Percentiles rank a stretch among this genome's conserved stretches.
phyloP scores from a whole-genome alignment of 2,113 vertebrate species.

The Esox niger region DNA sequence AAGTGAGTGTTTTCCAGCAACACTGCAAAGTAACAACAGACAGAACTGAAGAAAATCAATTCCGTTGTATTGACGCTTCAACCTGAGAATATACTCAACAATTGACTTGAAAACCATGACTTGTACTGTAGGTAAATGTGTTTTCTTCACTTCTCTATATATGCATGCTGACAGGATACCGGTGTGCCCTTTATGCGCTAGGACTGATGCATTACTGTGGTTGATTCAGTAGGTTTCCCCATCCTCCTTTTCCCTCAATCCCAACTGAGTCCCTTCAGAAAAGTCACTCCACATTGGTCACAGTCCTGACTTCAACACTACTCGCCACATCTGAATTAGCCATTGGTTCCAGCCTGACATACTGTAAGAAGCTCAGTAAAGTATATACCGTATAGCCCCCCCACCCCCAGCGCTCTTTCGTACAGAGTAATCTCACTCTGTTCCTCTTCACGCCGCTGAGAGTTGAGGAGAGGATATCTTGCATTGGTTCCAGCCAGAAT shows the following conservation, averaged over 20 bases:
- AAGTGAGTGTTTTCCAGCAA: too few species aligned
- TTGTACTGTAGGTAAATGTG: background rate
- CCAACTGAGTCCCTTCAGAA: background rate
- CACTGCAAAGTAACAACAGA: too few species aligned
- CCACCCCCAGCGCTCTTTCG: too few species aligned
- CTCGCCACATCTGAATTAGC: background rate
- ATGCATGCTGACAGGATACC: too few species aligned
- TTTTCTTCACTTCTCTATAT: background rate
- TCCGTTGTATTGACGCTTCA: too few species aligned
- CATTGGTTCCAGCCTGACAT: background rate
- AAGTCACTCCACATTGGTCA: background rate
- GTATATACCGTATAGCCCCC: too few species aligned
- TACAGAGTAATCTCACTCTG: background rate
- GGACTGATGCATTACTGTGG: too few species aligned
- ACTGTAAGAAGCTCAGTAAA: too few species aligned
- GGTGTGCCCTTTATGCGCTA: too few species aligned
- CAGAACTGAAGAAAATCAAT: too few species aligned
- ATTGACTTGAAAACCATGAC: too few species aligned
- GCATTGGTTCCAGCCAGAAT: conserved; percentile 61
- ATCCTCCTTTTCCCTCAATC: background rate
- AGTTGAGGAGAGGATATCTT: conserved; percentile 54
- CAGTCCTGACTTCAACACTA: background rate
- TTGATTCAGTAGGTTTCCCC: background rate
- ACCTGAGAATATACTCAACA: too few species aligned
- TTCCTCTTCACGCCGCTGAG: conserved; percentile 10